Percentiles rank a stretch among this genome's conserved stretches.
These are phyloP conservation scores for Epizoanthus fatuus DNA, from an alignment of 92 coral and sea anemone species.

Conservation along the genomic window DNA sequence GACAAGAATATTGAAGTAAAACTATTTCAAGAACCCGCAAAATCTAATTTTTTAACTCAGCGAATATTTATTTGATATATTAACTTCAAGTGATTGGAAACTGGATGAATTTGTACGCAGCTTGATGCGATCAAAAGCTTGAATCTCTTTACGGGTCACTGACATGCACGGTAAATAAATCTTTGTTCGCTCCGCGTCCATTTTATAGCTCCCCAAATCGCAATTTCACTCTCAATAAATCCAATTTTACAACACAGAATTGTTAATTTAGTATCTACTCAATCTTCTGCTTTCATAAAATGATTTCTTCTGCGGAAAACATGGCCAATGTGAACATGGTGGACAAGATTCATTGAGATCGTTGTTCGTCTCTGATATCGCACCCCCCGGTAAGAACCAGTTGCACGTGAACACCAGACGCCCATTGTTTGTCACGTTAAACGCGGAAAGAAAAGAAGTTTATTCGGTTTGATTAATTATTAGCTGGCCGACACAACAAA, in stretches of 20 bases:
- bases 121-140: not conserved
- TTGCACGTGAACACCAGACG: slow-evolving; percentile 37
- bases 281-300: too few relatives aligned
- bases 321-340: not conserved
- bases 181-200: not conserved
- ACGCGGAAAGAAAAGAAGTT: too few relatives aligned
- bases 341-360: not conserved
- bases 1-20: not conserved
- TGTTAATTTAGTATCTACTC: too few relatives aligned
- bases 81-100: not conserved
- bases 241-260: not conserved
- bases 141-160: not conserved
- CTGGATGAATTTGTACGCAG: not conserved
- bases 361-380: not conserved
- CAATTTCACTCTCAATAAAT: not conserved
- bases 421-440: not conserved
- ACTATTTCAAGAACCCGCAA: not conserved
- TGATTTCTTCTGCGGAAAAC: not conserved
- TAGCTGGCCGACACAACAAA: too few relatives aligned
- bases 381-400: not conserved
- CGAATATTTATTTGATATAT: not conserved
- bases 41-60: not conserved
- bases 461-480: too few relatives aligned
- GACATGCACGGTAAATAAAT: not conserved
- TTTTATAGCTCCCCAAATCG: too few relatives aligned